phyloP scores from a whole-genome alignment of 2,888 invertebrate genomes.

The Zygogramma bicolorata region DNA sequence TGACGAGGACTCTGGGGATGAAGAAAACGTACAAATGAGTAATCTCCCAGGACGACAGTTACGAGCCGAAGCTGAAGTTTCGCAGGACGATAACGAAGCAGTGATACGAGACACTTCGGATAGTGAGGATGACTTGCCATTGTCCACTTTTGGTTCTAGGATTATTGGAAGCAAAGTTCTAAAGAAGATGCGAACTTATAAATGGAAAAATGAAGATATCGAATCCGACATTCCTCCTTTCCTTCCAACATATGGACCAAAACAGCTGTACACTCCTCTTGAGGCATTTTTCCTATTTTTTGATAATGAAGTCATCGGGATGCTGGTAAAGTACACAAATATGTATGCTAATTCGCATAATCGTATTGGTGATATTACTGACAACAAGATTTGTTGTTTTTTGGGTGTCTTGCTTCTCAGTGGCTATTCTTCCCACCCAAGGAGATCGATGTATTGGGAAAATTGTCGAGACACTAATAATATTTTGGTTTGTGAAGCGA shows the following conservation, averaged over 20 bases:
- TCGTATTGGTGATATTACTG: too few relatives aligned
- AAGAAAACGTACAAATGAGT: too few relatives aligned
- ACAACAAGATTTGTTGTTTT: too few relatives aligned
- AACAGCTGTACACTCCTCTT: too few relatives aligned
- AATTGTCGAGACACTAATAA: neutral
- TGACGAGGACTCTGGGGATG: too few relatives aligned
- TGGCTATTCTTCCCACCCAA: too few relatives aligned
- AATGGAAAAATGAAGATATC: neutral
- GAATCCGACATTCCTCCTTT: neutral
- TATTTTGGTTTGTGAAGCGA: conserved; percentile 13
- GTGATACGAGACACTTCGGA: neutral
- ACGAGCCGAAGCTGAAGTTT: too few relatives aligned
- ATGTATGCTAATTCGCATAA: conserved; percentile 7
- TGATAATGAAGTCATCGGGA: conserved; percentile 14
- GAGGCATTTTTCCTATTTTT: too few relatives aligned
- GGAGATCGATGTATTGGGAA: too few relatives aligned
- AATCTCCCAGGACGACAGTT: neutral
- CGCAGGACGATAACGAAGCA: neutral
- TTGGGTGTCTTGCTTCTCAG: too few relatives aligned
- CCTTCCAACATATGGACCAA: too few relatives aligned
- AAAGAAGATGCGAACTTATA: neutral
- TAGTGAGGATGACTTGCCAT: neutral
- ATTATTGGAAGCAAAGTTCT: neutral
- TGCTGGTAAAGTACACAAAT: conserved; percentile 5
- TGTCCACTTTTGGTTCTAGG: neutral